Percentiles rank a stretch among this genome's conserved stretches.
Evolutionary conservation across 2,888 invertebrate genomes (phyloP).

Genomic region (Dorcus hopei): DNA sequence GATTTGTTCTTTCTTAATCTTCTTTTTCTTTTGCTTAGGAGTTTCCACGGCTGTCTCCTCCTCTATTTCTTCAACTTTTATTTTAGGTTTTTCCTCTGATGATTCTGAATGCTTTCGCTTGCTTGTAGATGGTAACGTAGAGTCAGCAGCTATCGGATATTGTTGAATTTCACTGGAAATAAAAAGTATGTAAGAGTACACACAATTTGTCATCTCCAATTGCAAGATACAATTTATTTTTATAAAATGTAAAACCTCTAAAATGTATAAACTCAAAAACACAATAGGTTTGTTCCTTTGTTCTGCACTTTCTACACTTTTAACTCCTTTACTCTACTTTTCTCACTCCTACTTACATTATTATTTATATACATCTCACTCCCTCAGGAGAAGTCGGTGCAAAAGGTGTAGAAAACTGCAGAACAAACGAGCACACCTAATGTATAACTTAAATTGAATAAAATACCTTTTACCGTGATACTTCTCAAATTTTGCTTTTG

Average conservation of each 20-base stretch:
- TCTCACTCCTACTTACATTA: no score
- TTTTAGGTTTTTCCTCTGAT: slow-evolving; percentile 35
- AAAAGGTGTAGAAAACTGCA: no score
- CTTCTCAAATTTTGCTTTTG: slow-evolving; percentile 87
- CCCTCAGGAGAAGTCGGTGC: no score
- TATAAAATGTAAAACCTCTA: not conserved
- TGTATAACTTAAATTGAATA: slow-evolving; percentile 1
- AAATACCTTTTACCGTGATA: slow-evolving; percentile 75
- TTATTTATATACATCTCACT: no score
- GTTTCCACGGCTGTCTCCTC: slow-evolving; percentile 29
- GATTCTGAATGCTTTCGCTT: slow-evolving; percentile 61
- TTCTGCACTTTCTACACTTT: no score
- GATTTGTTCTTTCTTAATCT: slow-evolving; percentile 35
- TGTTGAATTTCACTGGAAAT: slow-evolving; percentile 70
- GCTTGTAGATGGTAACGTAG: slow-evolving; percentile 63
- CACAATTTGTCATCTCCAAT: slow-evolving; percentile 1
- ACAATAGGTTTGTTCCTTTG: no score
- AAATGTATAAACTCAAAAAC: not conserved
- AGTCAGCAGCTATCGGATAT: slow-evolving; percentile 78
- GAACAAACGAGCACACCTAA: no score
- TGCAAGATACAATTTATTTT: not conserved
- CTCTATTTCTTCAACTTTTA: slow-evolving; percentile 32
- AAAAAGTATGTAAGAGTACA: slow-evolving; percentile 3
- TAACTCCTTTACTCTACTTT: no score
- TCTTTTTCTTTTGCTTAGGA: slow-evolving; percentile 42